Evolutionary conservation across 2,888 invertebrate genomes (phyloP).

Genomic region (Zele albiditarsus): DNA sequence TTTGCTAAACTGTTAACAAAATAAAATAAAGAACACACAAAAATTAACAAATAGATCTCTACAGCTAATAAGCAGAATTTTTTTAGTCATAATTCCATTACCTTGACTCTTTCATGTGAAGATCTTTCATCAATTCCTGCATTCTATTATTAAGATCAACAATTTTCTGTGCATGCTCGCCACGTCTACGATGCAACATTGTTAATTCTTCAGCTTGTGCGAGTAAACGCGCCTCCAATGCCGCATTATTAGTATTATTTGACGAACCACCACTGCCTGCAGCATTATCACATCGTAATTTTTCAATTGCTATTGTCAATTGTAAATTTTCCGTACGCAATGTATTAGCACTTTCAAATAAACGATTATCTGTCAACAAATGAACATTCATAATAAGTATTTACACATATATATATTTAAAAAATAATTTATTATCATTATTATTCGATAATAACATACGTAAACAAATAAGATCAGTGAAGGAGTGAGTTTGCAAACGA

Average conservation of each 20-base stretch:
- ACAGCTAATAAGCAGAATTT: conserved; percentile 36
- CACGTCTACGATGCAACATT: conserved; percentile 89
- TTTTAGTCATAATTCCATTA: conserved; percentile 60
- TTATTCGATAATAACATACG: conserved; percentile 77
- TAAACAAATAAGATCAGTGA: conserved; percentile 86
- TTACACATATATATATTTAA: not conserved
- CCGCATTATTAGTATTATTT: conserved; percentile 77
- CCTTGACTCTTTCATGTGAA: conserved; percentile 84
- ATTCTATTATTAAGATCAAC: conserved; percentile 90
- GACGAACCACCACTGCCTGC: conserved; percentile 66
- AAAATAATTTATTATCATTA: conserved; percentile 8
- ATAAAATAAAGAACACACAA: conserved; percentile 26
- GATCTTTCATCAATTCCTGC: conserved; percentile 87
- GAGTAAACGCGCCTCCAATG: conserved; percentile 89
- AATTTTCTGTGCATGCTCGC: conserved; percentile 95
- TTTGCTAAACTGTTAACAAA: conserved; percentile 78
- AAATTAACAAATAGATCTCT: conserved; percentile 50
- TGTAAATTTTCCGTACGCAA: conserved; percentile 89
- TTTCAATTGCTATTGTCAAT: conserved; percentile 89
- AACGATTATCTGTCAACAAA: conserved; percentile 83
- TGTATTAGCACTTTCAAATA: conserved; percentile 88
- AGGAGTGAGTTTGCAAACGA: conserved; percentile 82
- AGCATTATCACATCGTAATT: conserved; percentile 78
- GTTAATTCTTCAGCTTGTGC: conserved; percentile 94
- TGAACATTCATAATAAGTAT: not conserved